phyloP scores from a whole-genome alignment of 1,140 invertebrate species.

The Drosophila auraria region DNA sequence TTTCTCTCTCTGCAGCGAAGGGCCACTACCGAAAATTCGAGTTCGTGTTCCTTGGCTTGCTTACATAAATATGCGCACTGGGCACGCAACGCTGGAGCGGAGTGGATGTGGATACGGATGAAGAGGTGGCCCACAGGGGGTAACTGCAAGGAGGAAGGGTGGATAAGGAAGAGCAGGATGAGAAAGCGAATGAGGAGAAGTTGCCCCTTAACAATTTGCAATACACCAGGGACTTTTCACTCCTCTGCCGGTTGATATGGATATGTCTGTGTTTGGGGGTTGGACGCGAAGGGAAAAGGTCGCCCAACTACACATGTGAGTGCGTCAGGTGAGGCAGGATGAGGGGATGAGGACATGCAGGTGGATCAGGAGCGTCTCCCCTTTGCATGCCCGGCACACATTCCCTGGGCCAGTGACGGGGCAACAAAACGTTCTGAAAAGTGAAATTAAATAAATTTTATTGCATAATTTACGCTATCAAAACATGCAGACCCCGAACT shows the following conservation, averaged over 20 bases:
- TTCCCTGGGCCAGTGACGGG: slow-evolving; percentile 48
- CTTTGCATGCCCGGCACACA: slow-evolving; percentile 58
- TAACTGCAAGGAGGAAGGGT: slow-evolving; percentile 1
- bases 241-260: slow-evolving; percentile 59
- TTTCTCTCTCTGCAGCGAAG: slow-evolving; percentile 3
- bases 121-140: slow-evolving; percentile 4
- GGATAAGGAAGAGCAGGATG: slow-evolving; percentile 8
- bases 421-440: slow-evolving; percentile 79
- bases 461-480: slow-evolving; percentile 84
- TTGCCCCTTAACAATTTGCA: slow-evolving; percentile 67
- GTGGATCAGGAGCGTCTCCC: neutral
- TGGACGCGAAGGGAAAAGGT: neutral
- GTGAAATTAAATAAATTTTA: slow-evolving; percentile 84
- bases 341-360: neutral
- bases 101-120: slow-evolving; percentile 4
- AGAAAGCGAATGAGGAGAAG: slow-evolving; percentile 14
- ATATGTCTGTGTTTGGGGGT: slow-evolving; percentile 26
- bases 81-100: slow-evolving; percentile 54
- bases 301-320: slow-evolving; percentile 35
- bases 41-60: slow-evolving; percentile 61
- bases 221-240: slow-evolving; percentile 67
- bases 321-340: slow-evolving; percentile 35
- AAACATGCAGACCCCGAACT: slow-evolving; percentile 66
- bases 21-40: slow-evolving; percentile 48
- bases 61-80: slow-evolving; percentile 71